Conservation (phyloP, 1,140 invertebrate genomes). For the Stegodyphus dumicola region DNA sequence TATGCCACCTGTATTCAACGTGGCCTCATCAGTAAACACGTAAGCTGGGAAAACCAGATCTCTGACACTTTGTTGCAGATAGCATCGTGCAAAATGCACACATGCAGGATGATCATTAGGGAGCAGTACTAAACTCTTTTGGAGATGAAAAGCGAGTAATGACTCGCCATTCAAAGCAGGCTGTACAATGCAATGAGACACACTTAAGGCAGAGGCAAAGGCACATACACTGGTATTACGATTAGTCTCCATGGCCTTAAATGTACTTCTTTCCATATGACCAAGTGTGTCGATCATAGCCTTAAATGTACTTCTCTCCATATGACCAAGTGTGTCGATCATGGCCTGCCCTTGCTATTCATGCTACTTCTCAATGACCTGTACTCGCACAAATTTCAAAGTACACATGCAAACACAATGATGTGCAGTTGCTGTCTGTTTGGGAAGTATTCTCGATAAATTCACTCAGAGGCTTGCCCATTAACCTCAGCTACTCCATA, state of each 20-base stretch:
- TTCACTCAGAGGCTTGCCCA: not conserved
- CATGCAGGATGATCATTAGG: not conserved
- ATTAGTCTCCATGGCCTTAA: not conserved
- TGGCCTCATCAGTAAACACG: not conserved
- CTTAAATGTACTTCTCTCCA: not conserved
- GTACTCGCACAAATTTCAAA: not conserved
- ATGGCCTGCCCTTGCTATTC: not conserved
- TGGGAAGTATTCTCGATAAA: not conserved
- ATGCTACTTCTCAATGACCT: not conserved
- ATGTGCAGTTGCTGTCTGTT: not conserved
- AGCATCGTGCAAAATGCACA: not conserved
- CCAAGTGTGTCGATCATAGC: not conserved
- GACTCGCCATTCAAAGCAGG: not conserved
- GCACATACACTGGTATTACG: not conserved
- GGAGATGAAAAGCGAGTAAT: not conserved
- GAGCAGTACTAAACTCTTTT: not conserved
- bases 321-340: not conserved
- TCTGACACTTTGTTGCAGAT: not conserved
- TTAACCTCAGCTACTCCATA: not conserved
- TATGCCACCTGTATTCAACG: not conserved
- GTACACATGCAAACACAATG: not conserved
- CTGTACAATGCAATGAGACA: not conserved
- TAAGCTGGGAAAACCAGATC: not conserved
- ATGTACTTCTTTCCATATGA: not conserved
- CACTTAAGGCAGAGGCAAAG: not conserved